These are phyloP conservation scores for Rhopilema esculentum DNA, from an alignment of 30 jellyfish, hydroid and myxozoan species.

Conservation along the genomic window DNA sequence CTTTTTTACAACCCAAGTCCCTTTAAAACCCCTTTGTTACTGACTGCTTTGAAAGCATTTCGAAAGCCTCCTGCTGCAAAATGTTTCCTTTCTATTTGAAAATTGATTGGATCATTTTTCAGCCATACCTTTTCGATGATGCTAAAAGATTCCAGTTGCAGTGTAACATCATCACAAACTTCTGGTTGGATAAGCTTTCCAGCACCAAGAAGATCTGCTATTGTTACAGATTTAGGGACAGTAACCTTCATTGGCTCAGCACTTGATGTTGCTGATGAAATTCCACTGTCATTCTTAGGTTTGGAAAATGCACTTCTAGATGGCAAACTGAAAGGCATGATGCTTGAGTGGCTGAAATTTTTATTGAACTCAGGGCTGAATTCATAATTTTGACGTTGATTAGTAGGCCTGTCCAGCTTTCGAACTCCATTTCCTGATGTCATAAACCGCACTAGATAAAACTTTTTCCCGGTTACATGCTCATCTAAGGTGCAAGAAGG, in stretches of 20 bases:
- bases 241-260: slow-evolving; percentile 4
- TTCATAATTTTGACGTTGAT: slow-evolving; percentile 18
- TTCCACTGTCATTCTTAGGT: slow-evolving; percentile 5
- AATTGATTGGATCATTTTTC: background rate
- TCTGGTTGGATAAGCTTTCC: slow-evolving; percentile 19
- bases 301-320: slow-evolving; percentile 19
- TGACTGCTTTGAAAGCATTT: slow-evolving; percentile 24
- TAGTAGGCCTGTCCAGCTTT: slow-evolving; percentile 18
- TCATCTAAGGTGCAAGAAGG: slow-evolving; percentile 53
- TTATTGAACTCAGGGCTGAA: slow-evolving; percentile 21
- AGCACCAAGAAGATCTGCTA: slow-evolving; percentile 45
- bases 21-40: slow-evolving; percentile 5
- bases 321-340: slow-evolving; percentile 19
- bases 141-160: slow-evolving; percentile 12
- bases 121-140: slow-evolving; percentile 4
- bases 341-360: slow-evolving; percentile 18
- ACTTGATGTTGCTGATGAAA: slow-evolving; percentile 3
- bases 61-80: slow-evolving; percentile 33
- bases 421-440: slow-evolving; percentile 12
- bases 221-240: slow-evolving; percentile 27
- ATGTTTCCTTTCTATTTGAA: slow-evolving; percentile 11
- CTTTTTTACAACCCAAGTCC: slow-evolving; percentile 7
- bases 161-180: background rate
- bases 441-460: slow-evolving; percentile 21
- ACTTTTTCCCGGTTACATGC: slow-evolving; percentile 58